Evolutionary conservation across 2,797 vertebrate genomes (phyloP).

Genomic region (Setipinna tenuifilis): DNA sequence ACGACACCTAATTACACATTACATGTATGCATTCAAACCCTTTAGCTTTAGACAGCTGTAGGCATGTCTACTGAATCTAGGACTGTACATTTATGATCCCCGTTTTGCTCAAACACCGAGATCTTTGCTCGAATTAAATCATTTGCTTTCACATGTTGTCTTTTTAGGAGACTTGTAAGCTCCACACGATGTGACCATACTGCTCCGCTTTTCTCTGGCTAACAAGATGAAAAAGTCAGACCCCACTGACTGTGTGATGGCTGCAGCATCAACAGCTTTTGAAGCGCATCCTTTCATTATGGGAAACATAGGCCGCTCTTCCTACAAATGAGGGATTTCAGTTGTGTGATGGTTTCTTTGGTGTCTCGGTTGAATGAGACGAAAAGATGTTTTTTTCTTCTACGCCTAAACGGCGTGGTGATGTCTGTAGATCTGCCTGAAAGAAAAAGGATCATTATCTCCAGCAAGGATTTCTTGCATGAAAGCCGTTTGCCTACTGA

Average conservation of each 20-base stretch:
- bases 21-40: not conserved
- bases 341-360: not conserved
- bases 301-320: not conserved
- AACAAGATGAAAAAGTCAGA: not conserved
- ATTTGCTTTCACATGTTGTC: not conserved
- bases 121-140: not conserved
- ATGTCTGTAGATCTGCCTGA: not conserved
- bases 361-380: not conserved
- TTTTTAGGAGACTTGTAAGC: not conserved
- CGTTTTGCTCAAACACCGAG: not conserved
- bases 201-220: not conserved
- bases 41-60: not conserved
- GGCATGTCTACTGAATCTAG: not conserved
- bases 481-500: constrained; percentile 15
- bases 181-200: not conserved
- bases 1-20: no score
- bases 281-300: constrained; percentile 3
- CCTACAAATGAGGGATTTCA: constrained; percentile 8
- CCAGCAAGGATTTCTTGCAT: not conserved
- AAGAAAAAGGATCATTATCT: constrained; percentile 33
- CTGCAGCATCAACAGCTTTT: not conserved
- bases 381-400: not conserved
- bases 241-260: not conserved
- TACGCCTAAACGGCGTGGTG: not conserved
- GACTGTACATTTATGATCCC: not conserved